phyloP scores from a whole-genome alignment of 2,113 vertebrate genomes.

The Gallinago jamesoni region DNA sequence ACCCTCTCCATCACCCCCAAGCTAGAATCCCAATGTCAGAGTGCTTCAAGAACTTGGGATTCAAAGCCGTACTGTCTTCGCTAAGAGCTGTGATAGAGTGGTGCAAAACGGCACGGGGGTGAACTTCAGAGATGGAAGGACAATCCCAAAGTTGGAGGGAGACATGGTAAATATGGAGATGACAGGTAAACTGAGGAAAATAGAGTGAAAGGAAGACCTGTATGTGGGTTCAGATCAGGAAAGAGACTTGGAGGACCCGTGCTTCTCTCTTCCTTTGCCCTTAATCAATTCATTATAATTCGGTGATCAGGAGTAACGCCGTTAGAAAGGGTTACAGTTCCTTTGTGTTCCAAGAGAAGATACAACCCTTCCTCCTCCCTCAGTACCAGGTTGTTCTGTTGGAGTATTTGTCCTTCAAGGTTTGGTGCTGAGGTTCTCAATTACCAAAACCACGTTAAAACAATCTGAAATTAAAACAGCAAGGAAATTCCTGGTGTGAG shows the following conservation, averaged over 20 bases:
- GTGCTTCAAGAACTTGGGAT: conserved; percentile 45
- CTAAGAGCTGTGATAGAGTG: not conserved
- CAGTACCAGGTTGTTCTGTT: not conserved
- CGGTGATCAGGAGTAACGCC: not conserved
- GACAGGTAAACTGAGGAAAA: not conserved
- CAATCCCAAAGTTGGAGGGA: not conserved
- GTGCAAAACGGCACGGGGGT: not conserved
- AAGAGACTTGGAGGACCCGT: not conserved
- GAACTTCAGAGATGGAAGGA: not conserved
- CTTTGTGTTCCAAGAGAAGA: not conserved
- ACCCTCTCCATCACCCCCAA: conserved; percentile 59
- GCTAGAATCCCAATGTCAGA: conserved; percentile 65
- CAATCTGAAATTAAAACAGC: not conserved
- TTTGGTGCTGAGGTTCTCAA: not conserved
- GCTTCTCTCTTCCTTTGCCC: not conserved
- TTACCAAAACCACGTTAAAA: not conserved
- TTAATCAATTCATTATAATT: not conserved
- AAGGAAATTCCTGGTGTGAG: not conserved
- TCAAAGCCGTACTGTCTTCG: conserved; percentile 28
- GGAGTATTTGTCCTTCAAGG: not conserved
- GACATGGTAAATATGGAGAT: not conserved
- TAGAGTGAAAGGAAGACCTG: not conserved
- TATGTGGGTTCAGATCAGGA: not conserved
- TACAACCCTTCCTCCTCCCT: not conserved
- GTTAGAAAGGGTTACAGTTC: not conserved